phyloP scores from a whole-genome alignment of 2,888 invertebrate species.

The Tinea pellionella region DNA sequence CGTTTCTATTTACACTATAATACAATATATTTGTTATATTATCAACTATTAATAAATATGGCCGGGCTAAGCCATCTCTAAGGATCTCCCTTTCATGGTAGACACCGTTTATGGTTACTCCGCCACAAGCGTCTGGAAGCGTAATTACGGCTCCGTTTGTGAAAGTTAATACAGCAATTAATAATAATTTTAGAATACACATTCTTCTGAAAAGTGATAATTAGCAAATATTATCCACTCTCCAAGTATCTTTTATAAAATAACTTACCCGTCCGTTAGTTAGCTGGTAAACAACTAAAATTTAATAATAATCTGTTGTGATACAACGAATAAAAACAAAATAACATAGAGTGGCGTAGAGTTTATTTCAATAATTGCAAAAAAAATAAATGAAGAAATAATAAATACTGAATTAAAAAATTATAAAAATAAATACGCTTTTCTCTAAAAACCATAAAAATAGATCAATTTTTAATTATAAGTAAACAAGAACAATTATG shows the following conservation, averaged over 20 bases:
- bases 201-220: not conserved
- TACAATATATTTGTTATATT: conserved; percentile 38
- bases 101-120: conserved; percentile 28
- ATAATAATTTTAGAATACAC: not conserved
- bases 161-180: not conserved
- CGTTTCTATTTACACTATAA: conserved; percentile 39
- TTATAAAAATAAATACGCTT: too few species aligned
- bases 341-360: not conserved
- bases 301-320: not conserved
- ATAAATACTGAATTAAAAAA: too few species aligned
- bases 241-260: too few species aligned
- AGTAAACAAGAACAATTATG: too few species aligned
- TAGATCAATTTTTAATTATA: too few species aligned
- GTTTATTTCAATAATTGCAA: too few species aligned
- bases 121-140: conserved; percentile 28
- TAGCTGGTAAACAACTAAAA: not conserved
- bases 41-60: conserved; percentile 40
- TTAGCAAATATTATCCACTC: not conserved
- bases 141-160: not conserved
- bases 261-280: not conserved
- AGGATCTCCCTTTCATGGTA: conserved; percentile 36
- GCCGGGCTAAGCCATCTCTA: conserved; percentile 34
- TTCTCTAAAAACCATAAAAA: too few species aligned
- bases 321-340: not conserved
- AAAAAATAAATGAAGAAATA: too few species aligned